Evolutionary conservation across 2,888 invertebrate species (phyloP).

Genomic region (Euphydryas editha): DNA sequence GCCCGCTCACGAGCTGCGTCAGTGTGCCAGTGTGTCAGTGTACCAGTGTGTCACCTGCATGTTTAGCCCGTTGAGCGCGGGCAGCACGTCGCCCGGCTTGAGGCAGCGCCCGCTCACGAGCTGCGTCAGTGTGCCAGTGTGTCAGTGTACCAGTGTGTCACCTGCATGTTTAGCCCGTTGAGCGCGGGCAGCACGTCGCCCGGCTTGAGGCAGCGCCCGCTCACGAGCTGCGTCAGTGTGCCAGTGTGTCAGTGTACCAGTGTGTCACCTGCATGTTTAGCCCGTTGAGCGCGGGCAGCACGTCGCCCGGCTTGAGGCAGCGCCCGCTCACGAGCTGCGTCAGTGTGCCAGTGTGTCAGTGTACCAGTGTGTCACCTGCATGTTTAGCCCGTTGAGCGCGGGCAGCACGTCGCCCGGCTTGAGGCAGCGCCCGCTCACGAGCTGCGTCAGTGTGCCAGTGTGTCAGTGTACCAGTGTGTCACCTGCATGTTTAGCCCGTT

Average conservation of each 20-base stretch:
- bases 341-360: too few species aligned
- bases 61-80: constrained; percentile 90
- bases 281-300: constrained; percentile 90
- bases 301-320: constrained; percentile 92
- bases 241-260: too few species aligned
- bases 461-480: too few species aligned
- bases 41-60: constrained; percentile 77
- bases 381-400: constrained; percentile 90
- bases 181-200: constrained; percentile 91
- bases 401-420: constrained; percentile 91
- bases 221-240: constrained; percentile 92
- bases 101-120: constrained; percentile 91
- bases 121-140: too few species aligned
- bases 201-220: constrained; percentile 90
- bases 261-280: constrained; percentile 85
- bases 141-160: background rate
- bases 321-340: constrained; percentile 91
- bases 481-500: constrained; percentile 90
- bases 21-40: too few species aligned
- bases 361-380: constrained; percentile 72
- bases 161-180: constrained; percentile 91
- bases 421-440: constrained; percentile 90
- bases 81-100: constrained; percentile 91
- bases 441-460: too few species aligned
- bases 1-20: constrained; percentile 91